Percentiles rank a stretch among this genome's conserved stretches.
Conservation (phyloP, 2,113 vertebrate genomes). For the Beaufortia kweichowensis region DNA sequence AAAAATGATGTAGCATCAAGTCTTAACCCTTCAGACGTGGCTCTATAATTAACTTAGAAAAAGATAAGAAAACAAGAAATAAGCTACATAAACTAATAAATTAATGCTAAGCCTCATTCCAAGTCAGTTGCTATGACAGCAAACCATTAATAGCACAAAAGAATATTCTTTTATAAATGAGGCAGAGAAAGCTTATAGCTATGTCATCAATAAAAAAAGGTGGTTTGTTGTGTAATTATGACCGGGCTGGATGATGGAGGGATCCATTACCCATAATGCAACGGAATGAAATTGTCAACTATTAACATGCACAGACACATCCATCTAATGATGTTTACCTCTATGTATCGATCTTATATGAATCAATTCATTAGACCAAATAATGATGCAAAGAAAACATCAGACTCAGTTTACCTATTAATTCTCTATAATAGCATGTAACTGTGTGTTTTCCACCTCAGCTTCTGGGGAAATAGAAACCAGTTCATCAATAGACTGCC, state of each 20-base stretch:
- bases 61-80: neutral
- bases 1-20: neutral
- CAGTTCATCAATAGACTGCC: neutral
- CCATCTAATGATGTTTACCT: slow-evolving; percentile 11
- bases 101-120: neutral
- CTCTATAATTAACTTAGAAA: neutral
- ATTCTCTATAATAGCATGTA: neutral
- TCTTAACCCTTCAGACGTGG: neutral
- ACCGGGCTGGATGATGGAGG: neutral
- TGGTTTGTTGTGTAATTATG: slow-evolving; percentile 20
- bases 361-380: slow-evolving; percentile 9
- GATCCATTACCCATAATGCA: slow-evolving; percentile 16
- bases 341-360: neutral
- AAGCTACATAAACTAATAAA: neutral
- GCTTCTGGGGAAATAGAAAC: neutral
- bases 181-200: neutral
- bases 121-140: neutral
- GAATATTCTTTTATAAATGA: neutral
- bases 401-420: slow-evolving; percentile 10
- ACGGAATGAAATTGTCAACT: neutral
- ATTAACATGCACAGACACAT: slow-evolving; percentile 8
- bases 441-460: neutral
- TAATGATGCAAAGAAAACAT: slow-evolving; percentile 27
- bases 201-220: neutral
- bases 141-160: neutral